phyloP scores from a whole-genome alignment of 2,113 vertebrate genomes.

The Gnathonemus longibarbis region DNA sequence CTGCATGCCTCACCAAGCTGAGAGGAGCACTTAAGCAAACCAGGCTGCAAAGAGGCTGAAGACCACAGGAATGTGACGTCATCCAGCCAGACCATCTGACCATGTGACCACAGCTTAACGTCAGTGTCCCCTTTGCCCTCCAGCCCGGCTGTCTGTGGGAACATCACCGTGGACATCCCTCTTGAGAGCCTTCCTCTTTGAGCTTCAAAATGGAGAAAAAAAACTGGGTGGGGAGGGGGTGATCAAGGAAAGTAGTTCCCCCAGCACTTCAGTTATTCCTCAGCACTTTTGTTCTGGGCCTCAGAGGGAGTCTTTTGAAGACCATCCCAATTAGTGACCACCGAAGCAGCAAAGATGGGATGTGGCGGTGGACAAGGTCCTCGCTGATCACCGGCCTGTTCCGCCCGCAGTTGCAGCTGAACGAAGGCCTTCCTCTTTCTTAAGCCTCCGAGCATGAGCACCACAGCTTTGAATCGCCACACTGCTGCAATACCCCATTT shows the following conservation, averaged over 20 bases:
- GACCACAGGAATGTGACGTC: constrained; percentile 8
- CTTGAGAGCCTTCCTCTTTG: constrained; percentile 27
- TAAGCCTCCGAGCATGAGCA: not conserved
- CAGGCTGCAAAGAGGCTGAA: not conserved
- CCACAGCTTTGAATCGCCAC: not conserved
- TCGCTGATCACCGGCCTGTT: not conserved
- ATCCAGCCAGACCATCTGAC: constrained; percentile 26
- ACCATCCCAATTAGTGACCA: constrained; percentile 43
- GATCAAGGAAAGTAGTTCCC: constrained; percentile 42
- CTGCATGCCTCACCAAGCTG: not conserved
- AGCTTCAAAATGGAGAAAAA: constrained; percentile 40
- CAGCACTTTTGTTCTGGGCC: constrained; percentile 31
- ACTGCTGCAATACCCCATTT: not conserved
- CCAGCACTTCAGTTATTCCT: not conserved
- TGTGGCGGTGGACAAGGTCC: not conserved
- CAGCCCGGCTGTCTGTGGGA: constrained; percentile 41
- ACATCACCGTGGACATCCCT: constrained; percentile 42
- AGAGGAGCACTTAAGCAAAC: not conserved
- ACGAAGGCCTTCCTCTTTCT: not conserved
- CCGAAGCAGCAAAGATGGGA: constrained; percentile 29
- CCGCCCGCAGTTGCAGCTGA: not conserved
- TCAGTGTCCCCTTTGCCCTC: constrained; percentile 38
- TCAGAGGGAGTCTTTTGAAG: constrained; percentile 40
- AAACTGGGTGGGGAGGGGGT: constrained; percentile 10
- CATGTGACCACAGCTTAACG: constrained; percentile 38